phyloP scores from a whole-genome alignment of 2,797 vertebrate genomes.

The Novumbra hubbsi region DNA sequence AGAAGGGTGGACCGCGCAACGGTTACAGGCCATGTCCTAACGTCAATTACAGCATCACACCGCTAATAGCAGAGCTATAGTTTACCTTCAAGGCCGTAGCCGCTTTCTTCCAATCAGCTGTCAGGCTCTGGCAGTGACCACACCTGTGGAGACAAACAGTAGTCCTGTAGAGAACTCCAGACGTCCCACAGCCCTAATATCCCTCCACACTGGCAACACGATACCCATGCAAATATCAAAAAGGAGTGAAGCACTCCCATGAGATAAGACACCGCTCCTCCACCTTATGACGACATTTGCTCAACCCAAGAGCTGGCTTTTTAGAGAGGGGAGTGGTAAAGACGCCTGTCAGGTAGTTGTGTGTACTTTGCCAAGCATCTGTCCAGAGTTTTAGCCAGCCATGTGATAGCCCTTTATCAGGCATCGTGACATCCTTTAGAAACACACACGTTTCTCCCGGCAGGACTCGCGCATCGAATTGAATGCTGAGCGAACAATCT shows the following conservation, averaged over 20 bases:
- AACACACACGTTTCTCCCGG: not conserved
- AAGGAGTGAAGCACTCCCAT: not conserved
- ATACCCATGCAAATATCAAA: not conserved
- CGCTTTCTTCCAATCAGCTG: conserved; percentile 94
- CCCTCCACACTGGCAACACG: not conserved
- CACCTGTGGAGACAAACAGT: conserved; percentile 77
- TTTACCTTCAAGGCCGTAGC: conserved; percentile 93
- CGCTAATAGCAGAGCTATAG: not conserved
- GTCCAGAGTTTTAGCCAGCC: too few relatives aligned
- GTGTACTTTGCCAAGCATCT: too few relatives aligned
- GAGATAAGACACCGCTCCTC: too few relatives aligned
- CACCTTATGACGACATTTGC: too few relatives aligned
- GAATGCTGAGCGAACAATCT: too few relatives aligned
- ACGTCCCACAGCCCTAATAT: not conserved
- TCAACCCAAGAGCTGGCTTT: too few relatives aligned
- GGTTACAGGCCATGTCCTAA: not conserved
- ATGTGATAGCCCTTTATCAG: too few relatives aligned
- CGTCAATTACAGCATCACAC: not conserved
- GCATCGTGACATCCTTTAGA: too few relatives aligned
- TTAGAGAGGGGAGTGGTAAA: too few relatives aligned
- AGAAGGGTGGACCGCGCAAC: not conserved
- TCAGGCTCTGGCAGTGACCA: conserved; percentile 89
- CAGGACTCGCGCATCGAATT: not conserved
- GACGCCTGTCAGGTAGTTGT: too few relatives aligned
- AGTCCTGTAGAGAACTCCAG: not conserved